A percentile compares a stretch with the other conserved stretches of the same genome.
These are phyloP conservation scores for Napeogenes sylphis DNA, from an alignment of 2,888 invertebrate species.

Conservation along the genomic window DNA sequence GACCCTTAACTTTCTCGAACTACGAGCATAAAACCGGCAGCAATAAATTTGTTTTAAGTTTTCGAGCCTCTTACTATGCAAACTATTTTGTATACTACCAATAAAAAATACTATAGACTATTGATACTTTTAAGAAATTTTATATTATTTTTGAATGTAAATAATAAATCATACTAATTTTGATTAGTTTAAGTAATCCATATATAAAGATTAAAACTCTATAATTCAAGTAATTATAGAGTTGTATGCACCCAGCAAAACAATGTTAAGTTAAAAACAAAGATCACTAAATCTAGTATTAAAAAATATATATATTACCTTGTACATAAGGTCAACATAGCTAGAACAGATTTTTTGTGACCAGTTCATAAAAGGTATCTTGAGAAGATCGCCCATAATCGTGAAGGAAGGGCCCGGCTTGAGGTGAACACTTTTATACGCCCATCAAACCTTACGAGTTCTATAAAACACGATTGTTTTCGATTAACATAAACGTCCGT, in stretches of 20 bases:
- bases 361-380: constrained; percentile 62
- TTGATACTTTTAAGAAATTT: not conserved
- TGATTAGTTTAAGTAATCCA: no score
- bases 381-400: constrained; percentile 69
- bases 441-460: constrained; percentile 73
- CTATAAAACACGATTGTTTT: constrained; percentile 77
- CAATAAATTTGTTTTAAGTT: constrained; percentile 55
- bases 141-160: not conserved
- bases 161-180: not conserved
- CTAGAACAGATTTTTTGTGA: constrained; percentile 60
- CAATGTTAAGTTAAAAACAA: no score
- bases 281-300: no score
- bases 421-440: constrained; percentile 72
- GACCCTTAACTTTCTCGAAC: constrained; percentile 59
- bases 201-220: no score
- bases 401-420: constrained; percentile 62
- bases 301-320: constrained; percentile 26
- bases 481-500: constrained; percentile 62
- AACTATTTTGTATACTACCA: constrained; percentile 12
- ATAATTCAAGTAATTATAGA: no score
- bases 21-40: constrained; percentile 40
- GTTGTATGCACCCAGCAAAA: no score
- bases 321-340: constrained; percentile 33
- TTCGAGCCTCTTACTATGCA: constrained; percentile 32
- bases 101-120: not conserved